These are phyloP conservation scores for Tichodroma muraria DNA, from an alignment of 2,113 vertebrate genomes.

Conservation along the genomic window DNA sequence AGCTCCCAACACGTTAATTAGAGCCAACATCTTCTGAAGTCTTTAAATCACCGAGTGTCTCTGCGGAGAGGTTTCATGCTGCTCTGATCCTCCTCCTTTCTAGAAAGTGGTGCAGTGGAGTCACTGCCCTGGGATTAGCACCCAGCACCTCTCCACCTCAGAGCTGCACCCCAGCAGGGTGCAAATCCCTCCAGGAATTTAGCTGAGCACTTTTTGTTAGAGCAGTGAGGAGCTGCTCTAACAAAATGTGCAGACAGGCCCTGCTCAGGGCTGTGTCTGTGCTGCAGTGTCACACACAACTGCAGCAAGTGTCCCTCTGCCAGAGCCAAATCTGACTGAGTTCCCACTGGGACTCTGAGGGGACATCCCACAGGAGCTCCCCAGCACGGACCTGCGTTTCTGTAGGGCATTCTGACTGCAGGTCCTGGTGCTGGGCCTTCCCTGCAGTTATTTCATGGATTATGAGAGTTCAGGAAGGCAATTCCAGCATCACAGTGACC, in stretches of 20 bases:
- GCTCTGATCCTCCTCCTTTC: background rate
- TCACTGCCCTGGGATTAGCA: background rate
- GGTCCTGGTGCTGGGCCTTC: background rate
- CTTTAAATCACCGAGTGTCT: background rate
- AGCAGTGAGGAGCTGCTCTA: background rate
- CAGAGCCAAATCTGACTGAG: background rate
- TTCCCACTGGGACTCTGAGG: background rate
- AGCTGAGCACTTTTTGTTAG: background rate
- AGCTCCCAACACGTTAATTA: background rate
- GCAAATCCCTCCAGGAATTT: background rate
- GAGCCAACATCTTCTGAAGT: background rate
- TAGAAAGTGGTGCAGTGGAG: background rate
- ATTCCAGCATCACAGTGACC: background rate
- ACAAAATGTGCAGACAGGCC: background rate
- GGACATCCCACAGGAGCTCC: background rate
- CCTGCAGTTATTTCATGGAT: background rate
- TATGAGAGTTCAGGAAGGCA: background rate
- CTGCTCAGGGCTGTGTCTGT: background rate
- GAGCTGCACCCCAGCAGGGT: background rate
- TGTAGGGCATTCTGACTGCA: background rate
- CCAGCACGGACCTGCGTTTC: accelerated
- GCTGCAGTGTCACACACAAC: background rate
- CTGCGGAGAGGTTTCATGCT: background rate
- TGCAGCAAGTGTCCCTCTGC: background rate
- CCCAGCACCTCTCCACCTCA: background rate